Evolutionary conservation across 2,888 invertebrate genomes (phyloP), one percentile per base, ranked within the genome.

Genomic region (Lordiphosa fenestrarum): DNA sequence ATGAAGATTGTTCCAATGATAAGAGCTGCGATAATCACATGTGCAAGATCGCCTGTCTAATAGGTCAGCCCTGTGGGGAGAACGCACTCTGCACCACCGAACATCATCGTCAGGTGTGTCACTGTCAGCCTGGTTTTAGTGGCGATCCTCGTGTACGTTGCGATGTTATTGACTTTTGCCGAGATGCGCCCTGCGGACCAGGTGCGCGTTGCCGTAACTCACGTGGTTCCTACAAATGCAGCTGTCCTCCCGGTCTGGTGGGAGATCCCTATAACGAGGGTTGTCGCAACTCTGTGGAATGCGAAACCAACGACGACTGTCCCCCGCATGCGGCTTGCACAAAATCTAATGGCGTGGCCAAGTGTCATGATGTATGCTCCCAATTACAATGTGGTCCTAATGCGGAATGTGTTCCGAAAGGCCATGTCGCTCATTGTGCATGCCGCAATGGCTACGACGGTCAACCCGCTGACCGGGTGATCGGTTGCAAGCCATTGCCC

Each of bases 231-330:
- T 96, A 93, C 81, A 94, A 93, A 85, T 97, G 97, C 87, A 90
- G 91, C 23, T 97, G 97, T 86, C 94, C 95, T 3, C 88, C 91
- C 6, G 95, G 94, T 57, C 93, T 94, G 13, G 94, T 97, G 40
- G 97, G 97, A 2, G 95, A 97, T 90, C 94, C 97, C 2, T 95
- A 95, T 82, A 93, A 93, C 70, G 94, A 95, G 84, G 96, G 96
- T 23, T 96, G 97, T 80, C 93, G 92, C 59, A 91, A 93, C 61
- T 93, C 96, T n/a, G 94, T 94, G 30, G 96, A 96, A 90, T 97
- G 97, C 87, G 91, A 92, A 67, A 91, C 91, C 40, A 93, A 96
- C 82, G 91, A 92, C 56, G 96, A 96, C 85, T 97, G 97, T 85
- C 96, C 96, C 4, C 87, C 91, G 35, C 93, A 93, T 61, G 96